phyloP scores from a whole-genome alignment of 2,113 vertebrate species.

The Vulpes vulpes region DNA sequence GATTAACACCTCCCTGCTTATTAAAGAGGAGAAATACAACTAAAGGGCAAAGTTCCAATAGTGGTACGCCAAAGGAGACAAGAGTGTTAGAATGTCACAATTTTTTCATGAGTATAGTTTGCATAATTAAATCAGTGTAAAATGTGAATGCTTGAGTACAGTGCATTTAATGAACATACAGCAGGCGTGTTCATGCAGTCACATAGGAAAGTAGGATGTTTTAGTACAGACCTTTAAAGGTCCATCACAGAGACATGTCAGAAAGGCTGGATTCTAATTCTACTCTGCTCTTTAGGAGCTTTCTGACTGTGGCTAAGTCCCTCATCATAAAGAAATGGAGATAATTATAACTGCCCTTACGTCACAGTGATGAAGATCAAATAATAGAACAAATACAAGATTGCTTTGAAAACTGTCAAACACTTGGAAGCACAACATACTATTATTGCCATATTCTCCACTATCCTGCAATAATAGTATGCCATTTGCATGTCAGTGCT shows the following conservation, averaged over 20 bases:
- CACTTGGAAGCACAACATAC: neutral
- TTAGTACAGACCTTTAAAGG: neutral
- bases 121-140: neutral
- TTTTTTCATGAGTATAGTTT: slow-evolving; percentile 13
- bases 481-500: neutral
- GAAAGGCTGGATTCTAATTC: neutral
- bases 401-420: neutral
- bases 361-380: neutral
- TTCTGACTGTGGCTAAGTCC: neutral
- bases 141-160: neutral
- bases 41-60: neutral
- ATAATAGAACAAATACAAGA: neutral
- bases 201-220: neutral
- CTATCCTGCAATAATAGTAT: neutral
- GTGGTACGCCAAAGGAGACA: neutral
- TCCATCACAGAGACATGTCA: too few relatives aligned
- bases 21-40: neutral
- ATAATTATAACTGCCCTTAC: neutral
- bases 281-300: neutral
- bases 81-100: neutral
- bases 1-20: slow-evolving; percentile 36
- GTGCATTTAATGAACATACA: neutral
- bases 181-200: neutral
- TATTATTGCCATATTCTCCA: neutral
- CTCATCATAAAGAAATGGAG: neutral